phyloP scores from a whole-genome alignment of 2,888 invertebrate genomes.

The Hipparchia sbordonii region DNA sequence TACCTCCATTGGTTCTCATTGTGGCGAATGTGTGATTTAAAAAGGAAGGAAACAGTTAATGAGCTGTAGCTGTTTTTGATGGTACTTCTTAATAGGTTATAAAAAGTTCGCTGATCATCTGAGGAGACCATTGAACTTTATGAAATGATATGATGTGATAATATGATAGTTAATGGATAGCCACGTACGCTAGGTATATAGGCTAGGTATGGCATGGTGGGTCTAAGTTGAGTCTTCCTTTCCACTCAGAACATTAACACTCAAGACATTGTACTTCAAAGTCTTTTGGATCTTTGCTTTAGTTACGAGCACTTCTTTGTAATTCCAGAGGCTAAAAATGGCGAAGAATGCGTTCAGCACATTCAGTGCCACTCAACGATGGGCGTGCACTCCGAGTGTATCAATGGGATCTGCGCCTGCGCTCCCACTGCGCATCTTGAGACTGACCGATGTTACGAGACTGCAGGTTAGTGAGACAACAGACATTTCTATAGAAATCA shows the following conservation, averaged over 20 bases:
- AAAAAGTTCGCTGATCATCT: too few species aligned
- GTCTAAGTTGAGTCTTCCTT: not conserved
- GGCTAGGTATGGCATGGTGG: too few species aligned
- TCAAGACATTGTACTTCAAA: not conserved
- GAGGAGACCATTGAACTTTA: too few species aligned
- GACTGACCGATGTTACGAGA: slow-evolving; percentile 72
- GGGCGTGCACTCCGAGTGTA: slow-evolving; percentile 72
- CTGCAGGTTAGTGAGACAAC: slow-evolving; percentile 58
- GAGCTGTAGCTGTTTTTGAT: not conserved
- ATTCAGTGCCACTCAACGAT: slow-evolving; percentile 76
- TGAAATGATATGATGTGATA: too few species aligned
- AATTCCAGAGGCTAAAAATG: slow-evolving; percentile 68
- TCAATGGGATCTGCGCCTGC: slow-evolving; percentile 63
- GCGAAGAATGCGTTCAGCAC: slow-evolving; percentile 70
- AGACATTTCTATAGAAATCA: not conserved
- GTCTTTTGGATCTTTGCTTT: not conserved
- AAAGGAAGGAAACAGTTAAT: not conserved
- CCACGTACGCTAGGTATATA: too few species aligned
- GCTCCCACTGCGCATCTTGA: slow-evolving; percentile 67
- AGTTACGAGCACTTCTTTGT: not conserved
- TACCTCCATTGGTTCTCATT: too few species aligned
- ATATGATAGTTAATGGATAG: too few species aligned
- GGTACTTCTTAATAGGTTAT: too few species aligned
- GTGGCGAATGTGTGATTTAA: too few species aligned
- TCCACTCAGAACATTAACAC: not conserved